phyloP scores from a whole-genome alignment of 2,888 invertebrate species.

The Pyrrhia umbra region DNA sequence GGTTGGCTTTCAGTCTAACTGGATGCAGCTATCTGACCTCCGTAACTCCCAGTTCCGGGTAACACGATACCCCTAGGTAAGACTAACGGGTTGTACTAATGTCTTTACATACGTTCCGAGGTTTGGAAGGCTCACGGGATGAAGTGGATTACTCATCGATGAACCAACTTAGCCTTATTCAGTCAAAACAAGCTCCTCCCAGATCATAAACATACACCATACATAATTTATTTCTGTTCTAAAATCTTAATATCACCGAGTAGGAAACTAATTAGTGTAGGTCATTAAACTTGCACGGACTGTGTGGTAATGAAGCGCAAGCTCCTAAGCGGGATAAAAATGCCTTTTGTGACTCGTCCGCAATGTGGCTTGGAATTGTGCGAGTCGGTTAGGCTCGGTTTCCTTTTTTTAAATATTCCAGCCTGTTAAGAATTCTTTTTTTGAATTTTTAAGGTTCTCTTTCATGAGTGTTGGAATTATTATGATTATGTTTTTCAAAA shows the following conservation, averaged over 20 bases:
- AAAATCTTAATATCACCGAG: slow-evolving; percentile 9
- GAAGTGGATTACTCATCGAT: too few species aligned
- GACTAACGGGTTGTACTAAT: too few species aligned
- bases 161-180: too few species aligned
- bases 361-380: slow-evolving; percentile 24
- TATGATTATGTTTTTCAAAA: background rate
- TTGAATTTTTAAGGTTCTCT: background rate
- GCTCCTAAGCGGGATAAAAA: slow-evolving; percentile 38
- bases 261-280: slow-evolving; percentile 46
- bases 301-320: slow-evolving; percentile 54
- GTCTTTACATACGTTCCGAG: too few species aligned
- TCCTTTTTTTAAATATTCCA: background rate
- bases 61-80: too few species aligned
- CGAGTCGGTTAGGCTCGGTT: background rate
- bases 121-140: too few species aligned
- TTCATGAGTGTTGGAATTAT: background rate
- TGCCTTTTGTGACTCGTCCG: slow-evolving; percentile 30
- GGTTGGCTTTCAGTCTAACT: too few species aligned
- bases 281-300: slow-evolving; percentile 58
- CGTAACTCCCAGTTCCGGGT: too few species aligned
- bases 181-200: background rate
- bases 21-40: too few species aligned
- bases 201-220: background rate
- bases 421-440: slow-evolving; percentile 1
- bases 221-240: slow-evolving; percentile 2